phyloP scores from a whole-genome alignment of 2,888 invertebrate species.

The Ichneumon xanthorius region DNA sequence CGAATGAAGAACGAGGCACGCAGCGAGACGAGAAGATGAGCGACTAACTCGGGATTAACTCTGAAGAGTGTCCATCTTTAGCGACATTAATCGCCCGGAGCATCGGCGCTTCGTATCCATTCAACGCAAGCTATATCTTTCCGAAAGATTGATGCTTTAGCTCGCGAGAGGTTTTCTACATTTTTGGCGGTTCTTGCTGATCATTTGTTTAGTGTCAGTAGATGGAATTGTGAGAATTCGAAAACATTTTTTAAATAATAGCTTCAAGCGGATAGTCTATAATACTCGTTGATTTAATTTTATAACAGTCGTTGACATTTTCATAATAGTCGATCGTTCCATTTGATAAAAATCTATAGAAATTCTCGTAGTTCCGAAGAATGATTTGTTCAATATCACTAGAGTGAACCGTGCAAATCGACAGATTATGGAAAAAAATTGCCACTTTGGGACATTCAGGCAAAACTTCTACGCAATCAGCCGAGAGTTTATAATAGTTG shows the following conservation, averaged over 20 bases:
- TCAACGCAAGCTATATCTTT: background rate
- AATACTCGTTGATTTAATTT: too few species aligned
- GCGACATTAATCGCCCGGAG: constrained; percentile 5
- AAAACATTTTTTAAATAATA: too few species aligned
- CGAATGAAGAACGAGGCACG: constrained; percentile 69
- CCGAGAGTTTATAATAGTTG: background rate
- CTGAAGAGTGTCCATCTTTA: constrained; percentile 14
- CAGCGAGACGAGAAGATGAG: constrained; percentile 56
- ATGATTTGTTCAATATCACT: background rate
- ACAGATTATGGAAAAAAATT: background rate
- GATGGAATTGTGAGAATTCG: too few species aligned
- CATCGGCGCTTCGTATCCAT: background rate
- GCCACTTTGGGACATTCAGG: background rate
- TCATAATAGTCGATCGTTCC: too few species aligned
- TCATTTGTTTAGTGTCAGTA: too few species aligned
- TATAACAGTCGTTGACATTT: too few species aligned
- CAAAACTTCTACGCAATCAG: background rate
- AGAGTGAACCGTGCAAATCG: background rate
- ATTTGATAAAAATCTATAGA: background rate
- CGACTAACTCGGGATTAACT: constrained; percentile 55
- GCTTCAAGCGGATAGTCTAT: too few species aligned
- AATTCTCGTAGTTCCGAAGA: background rate
- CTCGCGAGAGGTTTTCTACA: too few species aligned
- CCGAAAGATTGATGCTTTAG: background rate
- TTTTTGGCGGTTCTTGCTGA: too few species aligned